Evolutionary conservation across 1,140 invertebrate species (phyloP).

Genomic region (Cecropterus lyciades): DNA sequence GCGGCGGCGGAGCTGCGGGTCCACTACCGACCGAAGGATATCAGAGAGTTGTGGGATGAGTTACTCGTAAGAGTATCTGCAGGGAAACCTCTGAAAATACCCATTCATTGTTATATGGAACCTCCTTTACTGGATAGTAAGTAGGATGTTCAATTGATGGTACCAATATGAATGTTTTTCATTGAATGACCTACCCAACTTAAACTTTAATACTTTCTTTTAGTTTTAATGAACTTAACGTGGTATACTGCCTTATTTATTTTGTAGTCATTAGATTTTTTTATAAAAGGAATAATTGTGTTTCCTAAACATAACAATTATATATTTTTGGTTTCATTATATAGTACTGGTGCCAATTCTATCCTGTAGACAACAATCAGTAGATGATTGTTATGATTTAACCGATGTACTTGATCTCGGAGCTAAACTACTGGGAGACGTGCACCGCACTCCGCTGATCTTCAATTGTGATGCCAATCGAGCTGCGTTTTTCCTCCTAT

Average conservation of each 20-base stretch:
- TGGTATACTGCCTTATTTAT: too few species aligned
- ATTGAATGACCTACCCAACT: too few species aligned
- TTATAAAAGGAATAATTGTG: too few species aligned
- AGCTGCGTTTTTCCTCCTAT: slow-evolving; percentile 59
- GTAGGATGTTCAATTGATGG: slow-evolving; percentile 4
- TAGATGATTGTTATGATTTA: slow-evolving; percentile 3
- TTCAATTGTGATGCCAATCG: slow-evolving; percentile 49
- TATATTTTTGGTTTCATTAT: not conserved
- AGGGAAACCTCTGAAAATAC: slow-evolving; percentile 44
- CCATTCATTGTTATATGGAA: slow-evolving; percentile 59
- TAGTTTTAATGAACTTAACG: too few species aligned
- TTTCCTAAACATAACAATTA: too few species aligned
- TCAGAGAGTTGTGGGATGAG: slow-evolving; percentile 45
- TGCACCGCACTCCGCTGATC: slow-evolving; percentile 49
- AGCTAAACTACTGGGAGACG: slow-evolving; percentile 58
- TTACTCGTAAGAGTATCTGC: slow-evolving; percentile 50
- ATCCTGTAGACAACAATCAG: not conserved
- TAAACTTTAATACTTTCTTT: too few species aligned
- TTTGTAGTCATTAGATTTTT: too few species aligned
- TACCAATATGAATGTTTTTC: too few species aligned
- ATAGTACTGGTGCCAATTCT: slow-evolving; percentile 9
- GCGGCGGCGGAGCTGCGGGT: slow-evolving; percentile 48
- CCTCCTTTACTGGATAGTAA: slow-evolving; percentile 61
- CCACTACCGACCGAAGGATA: slow-evolving; percentile 51
- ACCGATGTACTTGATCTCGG: slow-evolving; percentile 60